Conservation (phyloP, 2,888 invertebrate species). For the Scelioninae gen. 2 region DNA sequence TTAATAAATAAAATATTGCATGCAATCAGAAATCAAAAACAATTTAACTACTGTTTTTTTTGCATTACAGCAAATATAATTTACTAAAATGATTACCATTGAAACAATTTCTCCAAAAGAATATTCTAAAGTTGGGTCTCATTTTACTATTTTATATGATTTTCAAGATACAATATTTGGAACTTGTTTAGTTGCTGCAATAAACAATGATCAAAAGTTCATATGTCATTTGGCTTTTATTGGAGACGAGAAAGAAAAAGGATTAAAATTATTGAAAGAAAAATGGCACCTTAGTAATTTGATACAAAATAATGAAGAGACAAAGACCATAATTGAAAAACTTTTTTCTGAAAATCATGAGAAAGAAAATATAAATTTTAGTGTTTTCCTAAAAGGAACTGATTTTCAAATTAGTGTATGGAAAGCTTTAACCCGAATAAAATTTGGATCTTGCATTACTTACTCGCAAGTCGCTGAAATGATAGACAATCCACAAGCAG, state of each 20-base stretch:
- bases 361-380: neutral
- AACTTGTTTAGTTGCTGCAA: conserved; percentile 65
- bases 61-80: neutral
- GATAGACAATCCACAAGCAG: conserved; percentile 66
- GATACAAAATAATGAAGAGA: conserved; percentile 53
- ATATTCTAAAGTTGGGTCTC: conserved; percentile 35
- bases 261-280: conserved; percentile 55
- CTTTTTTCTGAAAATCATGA: conserved; percentile 58
- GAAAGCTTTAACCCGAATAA: conserved; percentile 64
- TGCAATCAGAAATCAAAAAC: no score
- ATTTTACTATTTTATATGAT: conserved; percentile 63
- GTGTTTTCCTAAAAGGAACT: conserved; percentile 67
- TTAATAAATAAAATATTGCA: no score
- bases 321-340: conserved; percentile 34
- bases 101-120: conserved; percentile 37
- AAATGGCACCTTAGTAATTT: conserved; percentile 64
- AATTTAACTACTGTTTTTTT: no score
- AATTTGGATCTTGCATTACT: conserved; percentile 62
- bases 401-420: conserved; percentile 70
- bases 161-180: conserved; percentile 67
- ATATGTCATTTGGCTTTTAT: conserved; percentile 65
- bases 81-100: conserved; percentile 48
- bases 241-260: conserved; percentile 55
- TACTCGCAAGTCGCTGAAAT: conserved; percentile 66
- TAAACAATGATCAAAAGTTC: conserved; percentile 49